Evolutionary conservation across 2,888 invertebrate species (phyloP), one percentile per base, ranked within the genome.

Genomic region (Pemphredon lugubris): DNA sequence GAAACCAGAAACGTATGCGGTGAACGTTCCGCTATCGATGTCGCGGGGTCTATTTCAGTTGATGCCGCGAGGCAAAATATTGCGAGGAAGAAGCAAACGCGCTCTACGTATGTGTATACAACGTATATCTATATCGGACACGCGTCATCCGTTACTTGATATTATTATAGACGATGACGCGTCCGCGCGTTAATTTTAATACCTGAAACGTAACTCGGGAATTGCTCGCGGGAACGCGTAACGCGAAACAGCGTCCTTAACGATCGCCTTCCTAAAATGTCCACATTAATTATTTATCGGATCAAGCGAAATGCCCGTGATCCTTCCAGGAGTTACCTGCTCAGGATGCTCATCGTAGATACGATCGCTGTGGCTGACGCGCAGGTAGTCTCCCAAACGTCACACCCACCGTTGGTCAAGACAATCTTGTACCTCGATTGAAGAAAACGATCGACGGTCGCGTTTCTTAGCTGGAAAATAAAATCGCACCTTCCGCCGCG

Each of bases 21-120:
- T 57, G 54, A 60, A 39, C 13, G 60, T 23, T 48, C 40, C 11
- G 13, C 39, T 54, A 39, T 45, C 14, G 68, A 70, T 34, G 74
- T 44, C 57, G 47, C 40, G 18, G 55, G 21, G 66, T 58, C 58
- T 53, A 79, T 77, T 71, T 58, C 68, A 51, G 51, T 39, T 13
- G 59, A 26, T 20, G 74, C 68, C 77, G 60, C 34, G 48, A 45
- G 80, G 79, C 79, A 69, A 55, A 55, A 55, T 34, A 61, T 66
- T 63, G 69, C 59, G 21, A 50, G 53, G 63, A 51, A 63, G 37
- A 40, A 59, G 47, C 47, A 39, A 39, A 23, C 37, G 61, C 44
- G 14, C 21, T n/a, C n/a, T n/a, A n/a, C n/a, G n/a, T n/a, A n/a
- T n/a, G n/a, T n/a, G n/a, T n/a, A n/a, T n/a, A n/a, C n/a, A n/a